Evolutionary conservation across 2,888 invertebrate genomes (phyloP).

Genomic region (Willowsia nigromaculata): DNA sequence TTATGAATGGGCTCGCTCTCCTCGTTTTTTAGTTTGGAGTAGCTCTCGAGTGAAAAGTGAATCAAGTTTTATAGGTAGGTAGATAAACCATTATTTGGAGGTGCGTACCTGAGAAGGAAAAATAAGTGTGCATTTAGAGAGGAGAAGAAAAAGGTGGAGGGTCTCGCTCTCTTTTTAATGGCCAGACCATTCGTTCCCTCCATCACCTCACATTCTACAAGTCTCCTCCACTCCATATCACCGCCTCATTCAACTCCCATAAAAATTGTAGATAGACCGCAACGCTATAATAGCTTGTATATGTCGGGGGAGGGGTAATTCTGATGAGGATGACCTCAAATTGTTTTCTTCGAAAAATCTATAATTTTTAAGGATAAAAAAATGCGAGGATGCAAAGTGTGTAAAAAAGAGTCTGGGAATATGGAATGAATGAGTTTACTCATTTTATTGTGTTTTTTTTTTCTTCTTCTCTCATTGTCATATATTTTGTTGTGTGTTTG

Average conservation of each 20-base stretch:
- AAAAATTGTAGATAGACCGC: background rate
- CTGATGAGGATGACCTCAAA: too few species aligned
- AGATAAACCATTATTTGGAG: too few species aligned
- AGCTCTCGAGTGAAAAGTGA: background rate
- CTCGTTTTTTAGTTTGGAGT: too few species aligned
- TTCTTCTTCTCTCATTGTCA: background rate
- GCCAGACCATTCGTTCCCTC: background rate
- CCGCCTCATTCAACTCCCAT: background rate
- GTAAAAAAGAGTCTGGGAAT: too few species aligned
- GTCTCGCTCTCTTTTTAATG: background rate
- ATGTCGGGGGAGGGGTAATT: too few species aligned
- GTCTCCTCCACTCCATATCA: too few species aligned
- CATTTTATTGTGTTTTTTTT: background rate
- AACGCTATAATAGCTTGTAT: too few species aligned
- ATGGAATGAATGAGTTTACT: background rate
- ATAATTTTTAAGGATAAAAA: too few species aligned
- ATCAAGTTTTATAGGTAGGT: background rate
- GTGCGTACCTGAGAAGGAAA: conserved; percentile 41
- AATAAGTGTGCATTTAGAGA: background rate
- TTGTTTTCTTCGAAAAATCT: too few species aligned
- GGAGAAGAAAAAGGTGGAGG: background rate
- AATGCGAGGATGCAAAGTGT: too few species aligned
- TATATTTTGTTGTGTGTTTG: background rate
- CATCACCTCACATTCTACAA: background rate
- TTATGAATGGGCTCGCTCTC: conserved; percentile 50